Base-by-base conservation (phyloP, 2,113 vertebrate genomes). In the Saccopteryx bilineata region DNA sequence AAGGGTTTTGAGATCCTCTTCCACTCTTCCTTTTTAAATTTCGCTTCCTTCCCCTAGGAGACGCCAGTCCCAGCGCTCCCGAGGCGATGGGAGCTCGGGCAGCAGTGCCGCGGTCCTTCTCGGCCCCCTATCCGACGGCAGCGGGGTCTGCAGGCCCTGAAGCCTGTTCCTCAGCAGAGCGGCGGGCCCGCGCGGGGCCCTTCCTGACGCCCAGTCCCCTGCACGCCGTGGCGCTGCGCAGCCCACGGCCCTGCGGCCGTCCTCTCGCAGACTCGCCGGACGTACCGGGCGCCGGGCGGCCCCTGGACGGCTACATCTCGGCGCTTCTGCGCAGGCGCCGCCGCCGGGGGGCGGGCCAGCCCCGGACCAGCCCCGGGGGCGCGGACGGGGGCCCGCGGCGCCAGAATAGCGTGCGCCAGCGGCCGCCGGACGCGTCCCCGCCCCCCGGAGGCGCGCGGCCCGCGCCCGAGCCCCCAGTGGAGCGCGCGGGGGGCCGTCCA, bases 101-200 rank as follows among this genome's bases (percentile, higher is more conserved):
- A 26, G 89, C 98, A 5, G 96, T 99, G 14, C 99, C 99, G 0
- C 99, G 99, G 31, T 99, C 99, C 23, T 99, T 99, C 96, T 99
- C 99, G 0, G 99, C 98, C n/a, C 97, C 98, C 17, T 99, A 99
- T 96, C 98, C 99, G 50, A 87, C 97, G 17, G 97, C 93, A 0
- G 92, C 93, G 1, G 96, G 93, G n/a, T 82, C 93, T 1, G 83
- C 71, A 7, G 97, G 95, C 69, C 82, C 74, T 5, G 81, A 48
- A 24, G 80, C 84, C 97, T 98, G 63, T 58, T 96, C 91, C 5
- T 97, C 96, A 0, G 97, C 97, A 1, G 97, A 97, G 54, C 90
- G 97, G 10, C 96, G 96, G 31, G 97, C 98, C 69, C 96, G 97
- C 46, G 75, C 96, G 0, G 97, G 97, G 26, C 90, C 91, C 14